Base-by-base conservation (phyloP, 1,140 invertebrate genomes). In the Pogonus chalceus region DNA sequence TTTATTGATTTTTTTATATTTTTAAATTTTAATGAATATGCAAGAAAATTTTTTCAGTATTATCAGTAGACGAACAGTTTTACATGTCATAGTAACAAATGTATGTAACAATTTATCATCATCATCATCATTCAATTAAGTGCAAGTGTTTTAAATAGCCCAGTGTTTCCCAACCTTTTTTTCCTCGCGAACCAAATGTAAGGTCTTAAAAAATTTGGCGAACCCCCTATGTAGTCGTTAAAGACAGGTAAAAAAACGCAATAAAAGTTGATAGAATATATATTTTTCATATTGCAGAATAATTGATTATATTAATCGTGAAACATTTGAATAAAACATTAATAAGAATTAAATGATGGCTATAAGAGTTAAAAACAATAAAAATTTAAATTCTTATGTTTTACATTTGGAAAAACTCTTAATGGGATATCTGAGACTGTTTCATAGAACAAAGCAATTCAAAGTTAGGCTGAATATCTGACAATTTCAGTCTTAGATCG, bases 401-500 rank as follows among this genome's bases (percentile, higher is more conserved):
- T 7, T 7, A 7, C 14, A 7, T 31, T 7, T 7, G 4, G 4
- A 7, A 31, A 31, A 31, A 31, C 26, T 31, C 14, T 31, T 14
- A 31, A 31, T 31, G 26, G 14, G 26, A 61, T 39, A 59, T 22
- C 31, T 51, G 23, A 12, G 14, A 22, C 31, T 51, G 50, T 20
- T 51, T 51, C 31, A 14, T 31, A 2, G 23, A 22, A 20, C 23
- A 51, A 16, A 51, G 20, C 31, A 7, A 12, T 51, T 49, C 21
- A 4, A 49, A n/a, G 21, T 49, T 20, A 23, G 48, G 20, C 21
- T 49, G 9, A 16, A 21, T 31, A 4, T 3, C 24, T 4, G 49
- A 2, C 3, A 51, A 18, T 10, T 51, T 26, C 20, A 26, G 31
- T 35, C 49, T 51, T 20, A 51, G 31, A 35, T 51, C 49, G 3